Evolutionary conservation across 37 sponge, comb jelly and placozoan species (phyloP).

Genomic region (Agelas oroides): DNA sequence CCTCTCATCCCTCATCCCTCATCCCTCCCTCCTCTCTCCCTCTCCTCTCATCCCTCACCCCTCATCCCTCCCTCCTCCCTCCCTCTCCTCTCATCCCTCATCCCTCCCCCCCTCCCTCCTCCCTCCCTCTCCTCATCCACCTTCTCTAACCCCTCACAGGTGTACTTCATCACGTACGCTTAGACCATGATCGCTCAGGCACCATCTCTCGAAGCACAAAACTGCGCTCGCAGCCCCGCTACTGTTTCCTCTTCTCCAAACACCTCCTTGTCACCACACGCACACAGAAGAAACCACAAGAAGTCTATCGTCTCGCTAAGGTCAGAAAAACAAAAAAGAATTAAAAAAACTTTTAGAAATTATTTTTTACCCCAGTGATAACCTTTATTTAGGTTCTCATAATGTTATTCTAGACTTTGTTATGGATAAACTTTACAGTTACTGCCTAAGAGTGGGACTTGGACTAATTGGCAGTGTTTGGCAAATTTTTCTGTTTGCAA

Average conservation of each 20-base stretch:
- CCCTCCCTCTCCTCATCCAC: not conserved
- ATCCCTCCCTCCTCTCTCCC: no score
- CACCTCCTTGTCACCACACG: slow-evolving; percentile 61
- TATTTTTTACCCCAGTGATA: no score
- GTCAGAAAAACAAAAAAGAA: not conserved
- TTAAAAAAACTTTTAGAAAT: no score
- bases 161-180: slow-evolving; percentile 7
- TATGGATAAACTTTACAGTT: no score
- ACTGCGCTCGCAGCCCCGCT: slow-evolving; percentile 18
- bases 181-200: slow-evolving; percentile 4
- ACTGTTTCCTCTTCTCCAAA: slow-evolving; percentile 74
- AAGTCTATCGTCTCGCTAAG: slow-evolving; percentile 42
- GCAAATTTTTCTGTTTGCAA: no score
- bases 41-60: no score
- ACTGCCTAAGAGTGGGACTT: no score
- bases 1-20: not conserved
- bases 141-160: not conserved
- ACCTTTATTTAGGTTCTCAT: no score
- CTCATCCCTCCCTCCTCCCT: not conserved
- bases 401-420: no score
- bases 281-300: slow-evolving; percentile 41
- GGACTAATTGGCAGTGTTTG: no score
- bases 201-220: not conserved
- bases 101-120: no score
- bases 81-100: not conserved